Percentiles rank a stretch among this genome's conserved stretches.
Conservation (phyloP, 2,113 vertebrate genomes). For the Amia ocellicauda region DNA sequence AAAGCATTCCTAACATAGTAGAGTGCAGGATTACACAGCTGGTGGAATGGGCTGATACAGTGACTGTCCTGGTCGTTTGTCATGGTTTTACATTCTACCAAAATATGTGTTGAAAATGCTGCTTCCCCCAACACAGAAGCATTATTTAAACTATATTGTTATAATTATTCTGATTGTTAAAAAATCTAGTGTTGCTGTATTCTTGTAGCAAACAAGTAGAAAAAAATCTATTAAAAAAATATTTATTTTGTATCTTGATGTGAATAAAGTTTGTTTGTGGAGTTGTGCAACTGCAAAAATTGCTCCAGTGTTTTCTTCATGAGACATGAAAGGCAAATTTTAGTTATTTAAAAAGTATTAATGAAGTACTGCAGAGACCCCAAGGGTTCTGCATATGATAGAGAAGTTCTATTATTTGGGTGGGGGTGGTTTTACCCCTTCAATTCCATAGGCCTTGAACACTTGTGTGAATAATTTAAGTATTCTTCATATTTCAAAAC, state of each 20-base stretch:
- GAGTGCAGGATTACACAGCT: no score
- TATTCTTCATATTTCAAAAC: no score
- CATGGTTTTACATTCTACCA: not conserved
- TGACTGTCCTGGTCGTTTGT: not conserved
- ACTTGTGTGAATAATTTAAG: no score
- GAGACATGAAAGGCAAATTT: no score
- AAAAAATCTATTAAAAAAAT: conserved; percentile 49
- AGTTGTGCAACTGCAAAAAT: conserved; percentile 78
- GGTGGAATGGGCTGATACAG: not conserved
- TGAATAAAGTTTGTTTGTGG: conserved; percentile 88
- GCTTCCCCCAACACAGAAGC: conserved; percentile 27
- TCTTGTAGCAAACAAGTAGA: conserved; percentile 69
- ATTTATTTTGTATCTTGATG: conserved; percentile 83
- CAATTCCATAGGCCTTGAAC: no score
- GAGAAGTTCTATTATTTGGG: no score
- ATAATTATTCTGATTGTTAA: not conserved
- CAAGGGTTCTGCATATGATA: no score
- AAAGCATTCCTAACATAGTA: no score
- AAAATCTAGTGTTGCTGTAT: conserved; percentile 50
- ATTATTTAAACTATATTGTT: not conserved
- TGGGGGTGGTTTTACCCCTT: no score
- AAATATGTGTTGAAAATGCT: not conserved
- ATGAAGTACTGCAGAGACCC: no score
- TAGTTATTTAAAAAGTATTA: no score
- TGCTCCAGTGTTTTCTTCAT: not conserved